Percentiles rank a stretch among this genome's conserved stretches.
Evolutionary conservation across 2,888 invertebrate species (phyloP).

Genomic region (Amphipyra tragopoginis): DNA sequence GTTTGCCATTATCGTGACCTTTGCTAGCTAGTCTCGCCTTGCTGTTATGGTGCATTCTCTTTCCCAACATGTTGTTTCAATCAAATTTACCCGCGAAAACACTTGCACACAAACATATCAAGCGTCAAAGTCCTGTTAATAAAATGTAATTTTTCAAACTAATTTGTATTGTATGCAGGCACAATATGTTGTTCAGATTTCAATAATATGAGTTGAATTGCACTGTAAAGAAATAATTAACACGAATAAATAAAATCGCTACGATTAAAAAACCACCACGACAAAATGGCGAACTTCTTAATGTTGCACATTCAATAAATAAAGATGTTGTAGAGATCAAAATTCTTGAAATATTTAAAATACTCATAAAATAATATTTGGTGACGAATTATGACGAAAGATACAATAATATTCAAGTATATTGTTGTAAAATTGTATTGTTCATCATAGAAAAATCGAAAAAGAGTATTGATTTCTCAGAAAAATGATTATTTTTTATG

Average conservation of each 20-base stretch:
- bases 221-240: conserved; percentile 42
- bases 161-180: conserved; percentile 30
- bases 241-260: conserved; percentile 53
- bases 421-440: too few relatives aligned
- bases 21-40: conserved; percentile 87
- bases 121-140: conserved; percentile 29
- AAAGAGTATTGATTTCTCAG: too few relatives aligned
- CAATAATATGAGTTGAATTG: conserved; percentile 20
- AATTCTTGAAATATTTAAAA: too few relatives aligned
- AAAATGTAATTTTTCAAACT: conserved; percentile 20
- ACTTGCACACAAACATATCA: conserved; percentile 63
- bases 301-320: conserved; percentile 25
- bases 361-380: too few relatives aligned
- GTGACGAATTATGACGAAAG: not conserved
- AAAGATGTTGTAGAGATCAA: too few relatives aligned
- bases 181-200: conserved; percentile 38
- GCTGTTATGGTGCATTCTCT: conserved; percentile 87
- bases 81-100: conserved; percentile 83
- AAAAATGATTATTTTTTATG: not conserved
- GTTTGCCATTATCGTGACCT: conserved; percentile 86
- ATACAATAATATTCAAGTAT: not conserved
- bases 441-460: too few relatives aligned
- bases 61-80: conserved; percentile 81
- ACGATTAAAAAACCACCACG: conserved; percentile 56
- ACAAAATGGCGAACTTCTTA: conserved; percentile 68